Conservation (phyloP, 53 echinoderm and acorn worm species). For the Holothuria leucospilota region DNA sequence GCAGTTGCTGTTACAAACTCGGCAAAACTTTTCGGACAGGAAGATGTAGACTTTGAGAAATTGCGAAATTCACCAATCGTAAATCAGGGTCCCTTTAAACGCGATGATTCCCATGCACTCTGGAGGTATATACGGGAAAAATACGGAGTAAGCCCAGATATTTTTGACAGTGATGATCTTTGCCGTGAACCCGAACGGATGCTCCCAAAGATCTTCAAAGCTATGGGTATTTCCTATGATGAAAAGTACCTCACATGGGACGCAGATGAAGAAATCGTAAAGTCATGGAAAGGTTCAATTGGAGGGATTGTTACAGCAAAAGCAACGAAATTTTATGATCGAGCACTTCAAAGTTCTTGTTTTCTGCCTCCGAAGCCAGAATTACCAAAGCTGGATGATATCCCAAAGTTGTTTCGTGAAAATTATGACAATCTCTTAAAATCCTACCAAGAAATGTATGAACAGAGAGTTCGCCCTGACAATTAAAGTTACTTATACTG, state of each 20-base stretch:
- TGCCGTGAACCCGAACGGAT: conserved; percentile 32
- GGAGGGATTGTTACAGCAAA: background rate
- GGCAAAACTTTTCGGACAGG: background rate
- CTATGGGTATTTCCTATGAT: conserved; percentile 34
- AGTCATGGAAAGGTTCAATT: conserved; percentile 27
- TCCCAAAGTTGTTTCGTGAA: background rate
- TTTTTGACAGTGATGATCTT: conserved; percentile 57
- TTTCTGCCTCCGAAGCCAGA: background rate
- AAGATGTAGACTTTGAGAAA: background rate
- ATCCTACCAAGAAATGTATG: conserved; percentile 11
- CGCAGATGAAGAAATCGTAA: background rate
- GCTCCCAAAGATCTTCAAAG: conserved; percentile 55
- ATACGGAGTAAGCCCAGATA: conserved; percentile 39
- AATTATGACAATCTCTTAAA: background rate
- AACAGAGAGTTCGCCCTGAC: background rate
- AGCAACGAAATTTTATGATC: background rate
- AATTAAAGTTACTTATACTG: background rate
- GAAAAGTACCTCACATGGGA: conserved; percentile 50
- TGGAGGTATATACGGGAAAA: conserved; percentile 58
- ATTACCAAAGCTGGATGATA: background rate
- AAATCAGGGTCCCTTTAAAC: too few species aligned
- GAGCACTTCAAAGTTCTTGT: conserved; percentile 2
- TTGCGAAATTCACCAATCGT: too few species aligned
- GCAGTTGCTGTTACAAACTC: background rate
- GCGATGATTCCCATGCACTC: background rate